Percentiles rank a stretch among this genome's conserved stretches.
Evolutionary conservation across 1,140 invertebrate species (phyloP).

Genomic region (Harlomillsia oculata): DNA sequence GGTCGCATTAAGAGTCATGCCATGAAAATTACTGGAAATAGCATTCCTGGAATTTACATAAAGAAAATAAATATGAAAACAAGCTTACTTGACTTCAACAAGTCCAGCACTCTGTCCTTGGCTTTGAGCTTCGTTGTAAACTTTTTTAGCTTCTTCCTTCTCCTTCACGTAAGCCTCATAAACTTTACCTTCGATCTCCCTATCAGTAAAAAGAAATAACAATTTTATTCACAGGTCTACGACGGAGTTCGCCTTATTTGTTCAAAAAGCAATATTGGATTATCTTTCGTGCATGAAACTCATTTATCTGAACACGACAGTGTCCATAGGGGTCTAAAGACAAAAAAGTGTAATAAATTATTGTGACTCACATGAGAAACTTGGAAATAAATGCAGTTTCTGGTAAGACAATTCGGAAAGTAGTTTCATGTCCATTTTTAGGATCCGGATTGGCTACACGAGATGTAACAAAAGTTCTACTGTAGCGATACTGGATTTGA

Average conservation of each 20-base stretch:
- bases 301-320: no score
- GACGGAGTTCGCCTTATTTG: no score
- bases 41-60: no score
- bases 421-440: conserved; percentile 46
- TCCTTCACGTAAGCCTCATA: conserved; percentile 50
- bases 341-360: no score
- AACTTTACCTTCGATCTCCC: conserved; percentile 46
- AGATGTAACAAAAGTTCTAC: conserved; percentile 49
- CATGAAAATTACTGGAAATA: no score
- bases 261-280: no score
- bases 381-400: conserved; percentile 55
- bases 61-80: no score
- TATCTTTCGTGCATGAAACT: no score
- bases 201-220: no score
- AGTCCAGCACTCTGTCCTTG: conserved; percentile 51
- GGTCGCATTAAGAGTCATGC: no score
- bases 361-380: conserved; percentile 54
- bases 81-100: conserved; percentile 32
- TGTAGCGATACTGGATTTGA: conserved; percentile 50
- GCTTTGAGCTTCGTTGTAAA: conserved; percentile 51
- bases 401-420: conserved; percentile 52
- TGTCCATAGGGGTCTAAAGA: no score
- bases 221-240: no score
- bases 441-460: conserved; percentile 49
- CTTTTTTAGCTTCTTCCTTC: conserved; percentile 54